A percentile compares a stretch with the other conserved stretches of the same genome.
phyloP scores from a whole-genome alignment of 2,797 vertebrate species.

The Rhinoraja longicauda region DNA sequence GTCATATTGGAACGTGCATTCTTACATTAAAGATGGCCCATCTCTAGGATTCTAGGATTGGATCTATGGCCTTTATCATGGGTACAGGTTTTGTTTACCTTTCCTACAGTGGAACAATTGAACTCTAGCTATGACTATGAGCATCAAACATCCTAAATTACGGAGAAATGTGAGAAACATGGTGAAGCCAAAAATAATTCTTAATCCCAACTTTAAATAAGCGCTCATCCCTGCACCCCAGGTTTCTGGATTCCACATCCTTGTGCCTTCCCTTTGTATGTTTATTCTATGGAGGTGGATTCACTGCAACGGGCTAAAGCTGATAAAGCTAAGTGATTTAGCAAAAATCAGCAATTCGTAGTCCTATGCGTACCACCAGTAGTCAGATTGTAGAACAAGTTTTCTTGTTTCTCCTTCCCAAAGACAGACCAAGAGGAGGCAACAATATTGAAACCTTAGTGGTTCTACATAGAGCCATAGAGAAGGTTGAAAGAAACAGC shows the following conservation, averaged over 20 bases:
- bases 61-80: background rate
- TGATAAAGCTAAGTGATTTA: background rate
- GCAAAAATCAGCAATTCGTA: background rate
- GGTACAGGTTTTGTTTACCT: background rate
- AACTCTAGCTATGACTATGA: background rate
- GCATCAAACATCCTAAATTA: background rate
- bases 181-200: background rate
- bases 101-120: background rate
- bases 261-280: background rate
- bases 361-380: background rate
- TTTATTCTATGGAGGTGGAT: background rate
- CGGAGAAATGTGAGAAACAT: background rate
- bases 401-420: background rate
- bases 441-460: background rate
- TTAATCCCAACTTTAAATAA: background rate
- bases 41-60: background rate
- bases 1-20: background rate
- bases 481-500: background rate
- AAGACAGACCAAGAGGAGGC: background rate
- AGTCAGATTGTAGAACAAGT: background rate
- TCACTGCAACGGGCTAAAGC: background rate
- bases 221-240: too few species aligned
- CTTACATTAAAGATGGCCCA: background rate
- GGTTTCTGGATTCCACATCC: background rate
- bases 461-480: slow-evolving; percentile 10